Base-by-base conservation (phyloP, 1,140 invertebrate genomes). In the Eumeta japonica region DNA sequence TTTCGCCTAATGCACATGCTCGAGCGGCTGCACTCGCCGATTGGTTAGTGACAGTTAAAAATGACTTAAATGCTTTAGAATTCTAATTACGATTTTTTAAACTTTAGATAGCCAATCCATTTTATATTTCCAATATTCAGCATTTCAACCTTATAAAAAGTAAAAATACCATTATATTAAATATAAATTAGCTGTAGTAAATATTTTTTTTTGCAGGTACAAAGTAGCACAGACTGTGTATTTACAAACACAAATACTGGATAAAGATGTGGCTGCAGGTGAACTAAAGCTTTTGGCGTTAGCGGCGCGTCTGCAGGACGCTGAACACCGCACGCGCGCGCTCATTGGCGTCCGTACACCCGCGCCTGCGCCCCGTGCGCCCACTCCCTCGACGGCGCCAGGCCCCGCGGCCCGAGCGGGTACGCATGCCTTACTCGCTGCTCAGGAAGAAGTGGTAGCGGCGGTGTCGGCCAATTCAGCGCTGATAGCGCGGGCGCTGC, bases 141-240 rank as follows among this genome's bases (percentile, higher is more conserved):
- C n/a, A n/a, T 24, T n/a, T 7, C 7, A 24, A 24, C 7, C 7
- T 7, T 24, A 7, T 24, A 24, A 7, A 24, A n/a, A n/a, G n/a
- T 24, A 7, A n/a, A 24, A 7, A 7, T 24, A n/a, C n/a, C 20
- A 7, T 24, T 24, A 24, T n/a, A 7, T 24, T 24, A 24, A 24
- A 24, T 24, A 24, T 7, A 7, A 82, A 84, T 20, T 84, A 84
- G 52, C 79, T 81, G 47, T 33, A 17, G n/a, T n/a, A n/a, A n/a
- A n/a, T n/a, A n/a, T n/a, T n/a, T 15, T 20, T n/a, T 24, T 24
- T 18, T 44, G 11, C 47, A 66, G 62, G 63, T 90, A 88, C 55
- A 90, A 90, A 75, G 87, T 87, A 74, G 87, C 87, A 4, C 87
- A 89, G 56, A 89, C 87, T 1, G 82, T 87, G 12, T 87, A 82